phyloP scores from a whole-genome alignment of 2,888 invertebrate species.

The Eurytoma adleriae region DNA sequence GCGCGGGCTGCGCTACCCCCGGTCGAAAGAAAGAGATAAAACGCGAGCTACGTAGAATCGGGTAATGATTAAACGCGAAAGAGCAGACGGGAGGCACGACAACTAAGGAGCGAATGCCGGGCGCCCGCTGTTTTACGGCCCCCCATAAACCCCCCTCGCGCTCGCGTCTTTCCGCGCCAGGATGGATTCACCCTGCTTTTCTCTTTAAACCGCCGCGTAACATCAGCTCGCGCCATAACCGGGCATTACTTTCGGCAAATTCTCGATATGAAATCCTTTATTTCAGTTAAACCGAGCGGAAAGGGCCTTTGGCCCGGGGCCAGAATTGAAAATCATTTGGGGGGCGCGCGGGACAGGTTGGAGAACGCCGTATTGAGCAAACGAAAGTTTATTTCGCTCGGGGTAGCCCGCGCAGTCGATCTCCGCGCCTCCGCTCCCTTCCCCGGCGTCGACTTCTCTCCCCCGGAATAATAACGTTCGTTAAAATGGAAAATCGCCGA shows the following conservation, averaged over 20 bases:
- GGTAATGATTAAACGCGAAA: slow-evolving; percentile 26
- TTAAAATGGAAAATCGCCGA: slow-evolving; percentile 19
- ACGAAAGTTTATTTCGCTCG: slow-evolving; percentile 66
- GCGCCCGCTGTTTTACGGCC: slow-evolving; percentile 25
- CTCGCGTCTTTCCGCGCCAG: slow-evolving; percentile 28
- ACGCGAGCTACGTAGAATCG: neutral
- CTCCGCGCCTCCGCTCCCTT: neutral
- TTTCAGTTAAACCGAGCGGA: slow-evolving; percentile 68
- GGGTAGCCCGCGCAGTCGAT: neutral
- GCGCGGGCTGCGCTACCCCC: no score
- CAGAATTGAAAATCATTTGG: slow-evolving; percentile 68
- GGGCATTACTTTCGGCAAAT: slow-evolving; percentile 63
- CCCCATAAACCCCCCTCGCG: slow-evolving; percentile 28
- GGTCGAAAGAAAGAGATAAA: neutral
- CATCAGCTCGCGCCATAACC: slow-evolving; percentile 32
- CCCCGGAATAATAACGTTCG: slow-evolving; percentile 19
- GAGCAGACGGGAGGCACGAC: neutral
- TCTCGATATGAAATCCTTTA: slow-evolving; percentile 69
- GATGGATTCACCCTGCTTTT: neutral
- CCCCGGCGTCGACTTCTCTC: neutral
- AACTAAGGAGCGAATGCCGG: slow-evolving; percentile 23
- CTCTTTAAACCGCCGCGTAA: neutral
- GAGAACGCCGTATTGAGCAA: slow-evolving; percentile 65
- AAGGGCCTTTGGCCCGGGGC: slow-evolving; percentile 65
- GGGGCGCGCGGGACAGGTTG: neutral